These are phyloP conservation scores for Belonocnema kinseyi DNA, from an alignment of 1,140 invertebrate genomes.

Conservation along the genomic window DNA sequence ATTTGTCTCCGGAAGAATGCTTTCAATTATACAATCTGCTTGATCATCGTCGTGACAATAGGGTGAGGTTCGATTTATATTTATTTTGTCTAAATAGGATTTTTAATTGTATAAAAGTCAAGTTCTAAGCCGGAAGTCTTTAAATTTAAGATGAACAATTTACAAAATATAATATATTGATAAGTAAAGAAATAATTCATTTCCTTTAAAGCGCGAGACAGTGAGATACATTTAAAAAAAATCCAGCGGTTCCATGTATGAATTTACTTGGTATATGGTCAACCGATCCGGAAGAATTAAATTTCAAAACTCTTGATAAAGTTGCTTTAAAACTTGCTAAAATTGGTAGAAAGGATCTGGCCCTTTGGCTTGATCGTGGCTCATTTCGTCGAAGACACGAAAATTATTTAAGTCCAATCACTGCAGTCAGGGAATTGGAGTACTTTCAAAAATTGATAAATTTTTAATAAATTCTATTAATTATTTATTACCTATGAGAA, in stretches of 20 bases:
- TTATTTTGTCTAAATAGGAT: background rate
- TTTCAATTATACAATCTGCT: slow-evolving; percentile 33
- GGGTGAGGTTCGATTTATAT: slow-evolving; percentile 9
- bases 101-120: no score
- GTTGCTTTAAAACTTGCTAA: slow-evolving; percentile 31
- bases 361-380: slow-evolving; percentile 14
- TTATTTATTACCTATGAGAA: no score
- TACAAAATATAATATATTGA: no score
- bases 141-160: no score
- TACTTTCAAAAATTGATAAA: slow-evolving; percentile 36
- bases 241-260: slow-evolving; percentile 14
- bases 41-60: slow-evolving; percentile 11
- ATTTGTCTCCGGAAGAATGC: slow-evolving; percentile 32
- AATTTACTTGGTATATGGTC: slow-evolving; percentile 34
- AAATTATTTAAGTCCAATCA: background rate
- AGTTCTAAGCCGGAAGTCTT: no score
- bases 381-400: slow-evolving; percentile 14
- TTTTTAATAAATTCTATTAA: slow-evolving; percentile 14
- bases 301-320: slow-evolving; percentile 20
- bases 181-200: background rate
- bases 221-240: slow-evolving; percentile 20
- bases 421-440: slow-evolving; percentile 34
- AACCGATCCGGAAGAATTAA: slow-evolving; percentile 25
- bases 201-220: slow-evolving; percentile 4
- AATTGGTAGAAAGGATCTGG: slow-evolving; percentile 39